These are phyloP conservation scores for Trichomalopsis sarcophagae DNA, from an alignment of 1,140 invertebrate species.

Conservation along the genomic window DNA sequence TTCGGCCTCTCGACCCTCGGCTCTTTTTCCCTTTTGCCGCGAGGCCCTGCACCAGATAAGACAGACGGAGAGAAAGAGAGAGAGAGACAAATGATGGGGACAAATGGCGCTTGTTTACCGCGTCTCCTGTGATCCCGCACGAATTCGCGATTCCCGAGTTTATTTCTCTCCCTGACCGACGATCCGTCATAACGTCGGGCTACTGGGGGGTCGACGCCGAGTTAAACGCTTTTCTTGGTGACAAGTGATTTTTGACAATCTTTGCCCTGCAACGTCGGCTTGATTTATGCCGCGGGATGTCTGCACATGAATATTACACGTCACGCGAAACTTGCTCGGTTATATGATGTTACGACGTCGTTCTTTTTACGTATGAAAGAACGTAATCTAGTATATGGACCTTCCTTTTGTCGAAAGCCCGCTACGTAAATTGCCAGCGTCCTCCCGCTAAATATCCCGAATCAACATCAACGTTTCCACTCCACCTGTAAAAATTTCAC, in stretches of 20 bases:
- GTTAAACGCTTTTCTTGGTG: slow-evolving; percentile 4
- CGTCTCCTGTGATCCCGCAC: background rate
- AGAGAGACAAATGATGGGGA: slow-evolving; percentile 39
- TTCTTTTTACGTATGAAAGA: too few species aligned
- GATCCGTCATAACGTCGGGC: slow-evolving; percentile 23
- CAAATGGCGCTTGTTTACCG: slow-evolving; percentile 33
- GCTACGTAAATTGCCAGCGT: background rate
- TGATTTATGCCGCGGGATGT: background rate
- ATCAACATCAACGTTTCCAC: background rate
- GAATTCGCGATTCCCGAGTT: slow-evolving; percentile 19
- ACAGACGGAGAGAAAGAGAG: background rate
- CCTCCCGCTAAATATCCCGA: background rate
- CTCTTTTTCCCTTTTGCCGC: slow-evolving; percentile 29
- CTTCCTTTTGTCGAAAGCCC: too few species aligned
- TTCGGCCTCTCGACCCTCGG: slow-evolving; percentile 38
- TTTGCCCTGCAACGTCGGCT: background rate
- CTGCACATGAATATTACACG: too few species aligned
- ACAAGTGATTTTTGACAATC: slow-evolving; percentile 1
- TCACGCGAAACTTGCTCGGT: too few species aligned
- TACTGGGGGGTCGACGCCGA: background rate
- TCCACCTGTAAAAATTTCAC: slow-evolving; percentile 21
- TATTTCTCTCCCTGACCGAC: background rate
- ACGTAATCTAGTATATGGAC: too few species aligned
- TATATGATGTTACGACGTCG: too few species aligned
- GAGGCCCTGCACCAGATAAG: slow-evolving; percentile 3